Percentiles rank a stretch among this genome's conserved stretches.
phyloP scores from a whole-genome alignment of 2,797 vertebrate species.

The Melanotaenia nigrans region DNA sequence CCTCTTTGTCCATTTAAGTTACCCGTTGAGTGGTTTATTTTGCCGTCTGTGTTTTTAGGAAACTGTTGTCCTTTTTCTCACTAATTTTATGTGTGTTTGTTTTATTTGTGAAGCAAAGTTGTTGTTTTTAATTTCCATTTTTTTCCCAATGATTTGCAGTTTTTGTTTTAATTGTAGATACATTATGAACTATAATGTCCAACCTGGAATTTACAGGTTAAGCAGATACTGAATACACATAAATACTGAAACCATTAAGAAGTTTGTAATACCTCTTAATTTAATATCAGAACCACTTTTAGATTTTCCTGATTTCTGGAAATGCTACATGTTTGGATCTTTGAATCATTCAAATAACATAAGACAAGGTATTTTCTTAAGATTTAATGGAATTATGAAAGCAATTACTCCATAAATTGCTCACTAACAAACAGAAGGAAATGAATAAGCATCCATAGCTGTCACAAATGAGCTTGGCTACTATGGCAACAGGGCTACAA shows the following conservation, averaged over 20 bases:
- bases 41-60: too few relatives aligned
- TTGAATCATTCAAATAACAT: background rate
- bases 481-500: constrained; percentile 68
- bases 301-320: background rate
- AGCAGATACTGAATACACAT: background rate
- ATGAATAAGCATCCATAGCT: constrained; percentile 27
- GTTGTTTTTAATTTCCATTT: too few relatives aligned
- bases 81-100: too few relatives aligned
- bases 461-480: constrained; percentile 56
- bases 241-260: background rate
- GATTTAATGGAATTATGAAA: background rate
- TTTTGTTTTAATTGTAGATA: background rate
- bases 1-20: too few relatives aligned
- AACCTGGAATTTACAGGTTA: background rate
- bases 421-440: constrained; percentile 31
- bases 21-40: too few relatives aligned
- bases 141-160: too few relatives aligned
- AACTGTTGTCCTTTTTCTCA: too few relatives aligned
- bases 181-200: background rate
- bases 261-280: too few relatives aligned
- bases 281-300: background rate
- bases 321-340: background rate
- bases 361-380: background rate
- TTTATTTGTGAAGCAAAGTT: background rate
- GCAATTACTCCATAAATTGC: background rate